Conservation (phyloP, 2,797 vertebrate species). For the Echeneis naucrates region DNA sequence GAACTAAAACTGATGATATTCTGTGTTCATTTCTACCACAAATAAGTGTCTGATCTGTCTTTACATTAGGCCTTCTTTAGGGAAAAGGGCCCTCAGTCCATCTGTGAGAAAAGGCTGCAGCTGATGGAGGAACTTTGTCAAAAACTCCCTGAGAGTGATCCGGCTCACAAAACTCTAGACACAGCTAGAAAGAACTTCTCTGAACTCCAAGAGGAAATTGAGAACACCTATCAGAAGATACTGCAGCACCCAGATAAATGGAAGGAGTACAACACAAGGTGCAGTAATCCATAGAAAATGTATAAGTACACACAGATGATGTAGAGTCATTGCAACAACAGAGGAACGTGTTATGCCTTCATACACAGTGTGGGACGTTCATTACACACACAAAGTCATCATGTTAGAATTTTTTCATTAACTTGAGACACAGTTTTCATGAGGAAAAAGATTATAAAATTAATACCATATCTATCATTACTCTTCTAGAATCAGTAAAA, state of each 20-base stretch:
- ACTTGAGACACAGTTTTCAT: not conserved
- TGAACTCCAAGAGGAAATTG: constrained; percentile 89
- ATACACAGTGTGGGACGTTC: constrained; percentile 6
- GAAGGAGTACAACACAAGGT: constrained; percentile 92
- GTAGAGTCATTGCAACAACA: constrained; percentile 7
- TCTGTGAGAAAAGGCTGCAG: constrained; percentile 93
- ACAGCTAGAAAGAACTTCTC: constrained; percentile 79
- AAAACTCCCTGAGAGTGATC: constrained; percentile 90
- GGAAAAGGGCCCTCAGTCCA: constrained; percentile 90
- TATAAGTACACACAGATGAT: too few species aligned
- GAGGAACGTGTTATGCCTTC: constrained; percentile 4
- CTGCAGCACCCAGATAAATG: constrained; percentile 92
- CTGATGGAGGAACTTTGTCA: constrained; percentile 93
- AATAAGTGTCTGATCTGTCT: not conserved
- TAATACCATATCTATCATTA: too few species aligned
- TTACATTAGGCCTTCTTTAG: constrained; percentile 90
- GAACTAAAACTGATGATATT: not conserved
- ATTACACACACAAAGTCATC: constrained; percentile 24
- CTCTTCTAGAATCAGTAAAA: too few species aligned
- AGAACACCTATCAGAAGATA: constrained; percentile 86
- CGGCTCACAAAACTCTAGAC: constrained; percentile 83
- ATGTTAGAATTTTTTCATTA: constrained; percentile 8
- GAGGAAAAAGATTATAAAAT: too few species aligned
- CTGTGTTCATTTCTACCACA: not conserved
- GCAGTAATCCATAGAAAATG: not conserved